Percentiles rank a stretch among this genome's conserved stretches.
phyloP scores from a whole-genome alignment of 1,140 invertebrate genomes.

The Hycleus phaleratus region DNA sequence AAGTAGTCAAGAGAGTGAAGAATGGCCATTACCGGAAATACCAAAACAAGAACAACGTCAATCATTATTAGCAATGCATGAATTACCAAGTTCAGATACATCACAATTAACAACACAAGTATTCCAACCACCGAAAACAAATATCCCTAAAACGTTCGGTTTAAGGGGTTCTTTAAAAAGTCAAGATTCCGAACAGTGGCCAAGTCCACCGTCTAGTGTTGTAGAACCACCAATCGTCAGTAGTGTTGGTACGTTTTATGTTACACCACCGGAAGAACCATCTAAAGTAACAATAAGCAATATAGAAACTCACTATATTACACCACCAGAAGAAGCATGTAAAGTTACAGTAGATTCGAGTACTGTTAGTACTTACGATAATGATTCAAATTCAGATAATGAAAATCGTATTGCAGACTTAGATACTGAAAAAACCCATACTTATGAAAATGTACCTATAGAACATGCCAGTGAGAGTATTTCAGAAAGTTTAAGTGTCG shows the following conservation, averaged over 20 bases:
- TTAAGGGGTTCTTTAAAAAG: constrained; percentile 39
- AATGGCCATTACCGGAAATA: constrained; percentile 61
- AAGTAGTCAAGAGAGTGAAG: constrained; percentile 59
- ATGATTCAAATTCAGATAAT: constrained; percentile 44
- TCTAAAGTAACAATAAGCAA: constrained; percentile 68
- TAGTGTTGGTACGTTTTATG: constrained; percentile 77
- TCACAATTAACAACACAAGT: constrained; percentile 41
- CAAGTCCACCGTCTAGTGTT: constrained; percentile 65
- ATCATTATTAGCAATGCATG: constrained; percentile 35
- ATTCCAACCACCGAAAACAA: constrained; percentile 34
- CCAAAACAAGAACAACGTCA: constrained; percentile 37
- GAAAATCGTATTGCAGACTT: constrained; percentile 50
- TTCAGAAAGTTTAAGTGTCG: constrained; percentile 36
- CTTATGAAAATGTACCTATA: constrained; percentile 37
- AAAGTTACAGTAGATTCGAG: constrained; percentile 54
- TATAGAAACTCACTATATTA: constrained; percentile 78
- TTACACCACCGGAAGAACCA: constrained; percentile 59
- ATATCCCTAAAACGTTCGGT: constrained; percentile 38
- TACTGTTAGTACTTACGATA: constrained; percentile 36
- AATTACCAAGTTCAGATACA: constrained; percentile 37
- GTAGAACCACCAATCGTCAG: constrained; percentile 56
- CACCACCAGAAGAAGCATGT: constrained; percentile 56
- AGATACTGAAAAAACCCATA: constrained; percentile 36
- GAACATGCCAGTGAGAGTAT: constrained; percentile 36
- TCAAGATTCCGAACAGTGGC: constrained; percentile 66